phyloP scores from a whole-genome alignment of 2,888 invertebrate genomes.

The Hypena proboscidalis region DNA sequence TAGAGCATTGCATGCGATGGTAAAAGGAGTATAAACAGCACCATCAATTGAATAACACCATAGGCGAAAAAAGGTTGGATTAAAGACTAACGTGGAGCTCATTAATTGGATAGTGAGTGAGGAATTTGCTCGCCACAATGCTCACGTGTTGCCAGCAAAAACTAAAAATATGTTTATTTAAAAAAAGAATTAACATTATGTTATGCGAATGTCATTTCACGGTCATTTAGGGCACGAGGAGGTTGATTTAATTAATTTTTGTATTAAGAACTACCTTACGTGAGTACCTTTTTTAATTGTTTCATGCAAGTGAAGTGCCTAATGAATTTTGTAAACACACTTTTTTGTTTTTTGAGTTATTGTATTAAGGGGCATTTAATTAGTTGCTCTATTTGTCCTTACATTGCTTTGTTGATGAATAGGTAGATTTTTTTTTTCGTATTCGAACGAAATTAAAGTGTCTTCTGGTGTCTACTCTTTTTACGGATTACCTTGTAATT shows the following conservation, averaged over 20 bases:
- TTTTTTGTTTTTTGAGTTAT: constrained; percentile 19
- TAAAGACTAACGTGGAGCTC: constrained; percentile 48
- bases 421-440: too few relatives aligned
- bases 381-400: constrained; percentile 29
- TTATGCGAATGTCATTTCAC: constrained; percentile 68
- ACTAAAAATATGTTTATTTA: constrained; percentile 39
- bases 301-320: constrained; percentile 15
- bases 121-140: constrained; percentile 45
- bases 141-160: constrained; percentile 49
- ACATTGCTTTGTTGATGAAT: constrained; percentile 20
- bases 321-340: constrained; percentile 17
- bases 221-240: constrained; percentile 57
- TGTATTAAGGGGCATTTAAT: constrained; percentile 17
- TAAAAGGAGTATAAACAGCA: constrained; percentile 38
- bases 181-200: constrained; percentile 36
- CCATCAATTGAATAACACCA: constrained; percentile 49
- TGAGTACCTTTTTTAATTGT: constrained; percentile 24
- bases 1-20: constrained; percentile 46
- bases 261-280: constrained; percentile 14
- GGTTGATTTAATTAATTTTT: constrained; percentile 47
- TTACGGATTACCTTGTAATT: too few relatives aligned
- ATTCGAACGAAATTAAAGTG: too few relatives aligned
- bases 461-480: too few relatives aligned
- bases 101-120: constrained; percentile 36
- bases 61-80: constrained; percentile 45